Evolutionary conservation across 2,113 vertebrate genomes (phyloP).

Genomic region (Lycaon pictus): DNA sequence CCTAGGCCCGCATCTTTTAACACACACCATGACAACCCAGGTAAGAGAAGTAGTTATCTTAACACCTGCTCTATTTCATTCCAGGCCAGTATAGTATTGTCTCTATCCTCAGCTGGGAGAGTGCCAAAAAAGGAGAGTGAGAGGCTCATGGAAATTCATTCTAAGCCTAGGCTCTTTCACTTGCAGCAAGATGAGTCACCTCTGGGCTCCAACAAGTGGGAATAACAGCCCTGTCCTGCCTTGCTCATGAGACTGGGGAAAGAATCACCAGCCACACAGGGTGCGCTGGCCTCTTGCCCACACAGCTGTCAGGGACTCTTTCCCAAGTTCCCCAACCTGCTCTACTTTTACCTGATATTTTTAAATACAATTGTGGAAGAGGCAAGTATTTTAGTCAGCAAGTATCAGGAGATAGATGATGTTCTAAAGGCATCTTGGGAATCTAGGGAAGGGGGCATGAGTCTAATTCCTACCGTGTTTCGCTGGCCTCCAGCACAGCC

Average conservation of each 20-base stretch:
- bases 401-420: not conserved
- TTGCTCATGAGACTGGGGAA: not conserved
- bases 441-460: not conserved
- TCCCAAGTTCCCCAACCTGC: not conserved
- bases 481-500: not conserved
- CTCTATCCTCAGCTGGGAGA: not conserved
- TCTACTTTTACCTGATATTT: not conserved
- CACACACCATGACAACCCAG: not conserved
- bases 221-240: not conserved
- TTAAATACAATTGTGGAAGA: not conserved
- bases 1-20: not conserved
- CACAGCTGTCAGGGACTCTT: not conserved
- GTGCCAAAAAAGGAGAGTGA: not conserved
- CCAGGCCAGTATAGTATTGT: not conserved
- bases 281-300: not conserved
- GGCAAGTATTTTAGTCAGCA: not conserved
- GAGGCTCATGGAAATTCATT: not conserved
- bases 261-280: not conserved
- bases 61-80: not conserved
- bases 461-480: conserved; percentile 8
- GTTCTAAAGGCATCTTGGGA: conserved; percentile 20
- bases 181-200: not conserved
- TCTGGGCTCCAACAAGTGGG: not conserved
- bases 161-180: not conserved
- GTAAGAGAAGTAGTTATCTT: not conserved